Conservation (phyloP, 2,888 invertebrate genomes). For the Drosophila diplacantha region DNA sequence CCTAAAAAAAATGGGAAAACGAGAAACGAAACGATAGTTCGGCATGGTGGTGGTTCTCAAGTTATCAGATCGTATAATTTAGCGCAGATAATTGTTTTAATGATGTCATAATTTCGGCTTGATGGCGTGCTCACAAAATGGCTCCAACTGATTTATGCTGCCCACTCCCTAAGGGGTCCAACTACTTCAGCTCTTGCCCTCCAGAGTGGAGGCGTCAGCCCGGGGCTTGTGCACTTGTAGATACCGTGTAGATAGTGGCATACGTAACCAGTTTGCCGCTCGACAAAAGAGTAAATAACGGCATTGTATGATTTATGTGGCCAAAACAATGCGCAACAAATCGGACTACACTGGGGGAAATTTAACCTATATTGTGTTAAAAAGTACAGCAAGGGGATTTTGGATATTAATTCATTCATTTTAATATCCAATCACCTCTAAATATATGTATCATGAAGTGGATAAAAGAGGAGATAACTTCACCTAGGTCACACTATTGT, state of each 20-base stretch:
- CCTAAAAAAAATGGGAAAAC: conserved; percentile 32
- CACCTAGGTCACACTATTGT: no score
- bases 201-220: conserved; percentile 23
- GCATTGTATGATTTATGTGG: conserved; percentile 65
- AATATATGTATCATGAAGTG: no score
- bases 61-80: conserved; percentile 50
- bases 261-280: conserved; percentile 58
- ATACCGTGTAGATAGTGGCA: conserved; percentile 36
- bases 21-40: conserved; percentile 55
- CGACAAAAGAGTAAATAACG: conserved; percentile 50
- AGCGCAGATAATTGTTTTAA: conserved; percentile 68
- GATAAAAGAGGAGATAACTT: no score
- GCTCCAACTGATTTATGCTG: conserved; percentile 61
- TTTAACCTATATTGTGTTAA: background rate
- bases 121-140: conserved; percentile 48
- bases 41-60: conserved; percentile 29
- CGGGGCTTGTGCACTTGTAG: conserved; percentile 36
- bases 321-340: conserved; percentile 42
- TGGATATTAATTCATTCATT: background rate
- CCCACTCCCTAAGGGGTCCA: conserved; percentile 3
- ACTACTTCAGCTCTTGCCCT: conserved; percentile 3
- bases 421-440: no score
- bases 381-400: background rate
- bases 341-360: conserved; percentile 15
- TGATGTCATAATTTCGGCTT: conserved; percentile 66